phyloP scores from a whole-genome alignment of 2,113 vertebrate genomes.

The Oreochromis tanganicae region DNA sequence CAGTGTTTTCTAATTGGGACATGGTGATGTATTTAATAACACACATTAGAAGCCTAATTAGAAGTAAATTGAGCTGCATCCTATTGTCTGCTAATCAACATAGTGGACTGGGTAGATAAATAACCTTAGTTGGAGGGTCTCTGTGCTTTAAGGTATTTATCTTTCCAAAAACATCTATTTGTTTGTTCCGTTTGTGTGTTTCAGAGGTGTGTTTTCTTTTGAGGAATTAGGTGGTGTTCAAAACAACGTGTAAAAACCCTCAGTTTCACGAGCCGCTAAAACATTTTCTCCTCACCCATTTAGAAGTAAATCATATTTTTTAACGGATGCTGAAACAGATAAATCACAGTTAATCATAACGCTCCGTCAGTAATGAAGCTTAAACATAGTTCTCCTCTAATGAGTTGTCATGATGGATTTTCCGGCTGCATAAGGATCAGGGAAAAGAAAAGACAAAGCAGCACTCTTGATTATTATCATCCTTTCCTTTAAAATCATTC shows the following conservation, averaged over 20 bases:
- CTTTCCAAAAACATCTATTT: not conserved
- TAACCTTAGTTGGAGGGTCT: constrained; percentile 32
- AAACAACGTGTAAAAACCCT: not conserved
- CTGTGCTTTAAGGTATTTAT: not conserved
- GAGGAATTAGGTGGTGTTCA: not conserved
- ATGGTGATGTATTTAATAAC: constrained; percentile 78
- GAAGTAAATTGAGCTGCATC: constrained; percentile 71
- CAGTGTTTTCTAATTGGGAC: constrained; percentile 73
- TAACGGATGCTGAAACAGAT: not conserved
- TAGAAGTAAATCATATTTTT: not conserved
- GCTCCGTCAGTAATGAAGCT: not conserved
- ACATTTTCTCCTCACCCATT: not conserved
- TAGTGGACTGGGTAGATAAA: constrained; percentile 49
- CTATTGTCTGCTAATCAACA: constrained; percentile 67
- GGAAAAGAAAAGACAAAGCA: not conserved
- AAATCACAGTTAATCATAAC: not conserved
- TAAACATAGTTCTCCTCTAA: not conserved
- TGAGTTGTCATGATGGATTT: not conserved
- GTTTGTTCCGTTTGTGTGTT: not conserved
- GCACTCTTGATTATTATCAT: not conserved
- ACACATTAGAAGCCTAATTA: constrained; percentile 76
- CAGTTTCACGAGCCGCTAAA: not conserved
- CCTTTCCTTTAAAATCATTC: not conserved
- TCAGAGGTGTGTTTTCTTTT: not conserved
- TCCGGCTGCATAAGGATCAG: not conserved